These are phyloP conservation scores for Onychomys torridus DNA, from an alignment of 2,797 vertebrate genomes.

Conservation along the genomic window DNA sequence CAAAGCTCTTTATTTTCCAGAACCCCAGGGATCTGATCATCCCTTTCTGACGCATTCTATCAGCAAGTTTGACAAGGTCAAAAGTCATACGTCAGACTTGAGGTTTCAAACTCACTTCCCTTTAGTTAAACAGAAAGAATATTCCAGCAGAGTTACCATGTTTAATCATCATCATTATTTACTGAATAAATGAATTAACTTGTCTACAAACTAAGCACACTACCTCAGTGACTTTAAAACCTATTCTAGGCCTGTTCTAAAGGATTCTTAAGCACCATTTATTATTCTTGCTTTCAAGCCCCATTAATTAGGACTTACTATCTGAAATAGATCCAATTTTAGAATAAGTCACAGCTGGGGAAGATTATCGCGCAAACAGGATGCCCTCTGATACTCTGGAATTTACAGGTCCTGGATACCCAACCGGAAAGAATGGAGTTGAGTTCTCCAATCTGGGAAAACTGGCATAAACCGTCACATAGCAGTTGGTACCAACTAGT, in stretches of 20 bases:
- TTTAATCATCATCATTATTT: constrained; percentile 46
- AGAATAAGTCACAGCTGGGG: constrained; percentile 43
- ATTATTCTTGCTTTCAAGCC: constrained; percentile 59
- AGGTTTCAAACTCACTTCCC: neutral
- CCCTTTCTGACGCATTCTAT: neutral
- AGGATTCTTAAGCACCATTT: constrained; percentile 44
- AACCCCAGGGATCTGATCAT: neutral
- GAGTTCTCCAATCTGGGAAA: constrained; percentile 30
- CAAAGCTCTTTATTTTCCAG: neutral
- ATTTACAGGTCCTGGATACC: neutral
- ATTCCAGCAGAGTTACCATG: neutral
- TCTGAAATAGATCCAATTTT: constrained; percentile 20
- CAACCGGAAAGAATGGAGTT: constrained; percentile 27
- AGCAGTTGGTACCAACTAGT: neutral
- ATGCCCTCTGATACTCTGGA: constrained; percentile 20
- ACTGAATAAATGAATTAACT: constrained; percentile 39
- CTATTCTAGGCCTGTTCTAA: neutral
- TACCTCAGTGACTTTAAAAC: neutral
- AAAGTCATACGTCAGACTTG: neutral
- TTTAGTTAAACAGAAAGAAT: constrained; percentile 42
- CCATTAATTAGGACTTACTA: constrained; percentile 53
- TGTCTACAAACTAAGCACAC: constrained; percentile 42
- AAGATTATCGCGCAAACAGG: constrained; percentile 29
- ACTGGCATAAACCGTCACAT: neutral
- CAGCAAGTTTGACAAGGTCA: neutral